Conservation (phyloP, 2,113 vertebrate species). For the Amia ocellicauda region DNA sequence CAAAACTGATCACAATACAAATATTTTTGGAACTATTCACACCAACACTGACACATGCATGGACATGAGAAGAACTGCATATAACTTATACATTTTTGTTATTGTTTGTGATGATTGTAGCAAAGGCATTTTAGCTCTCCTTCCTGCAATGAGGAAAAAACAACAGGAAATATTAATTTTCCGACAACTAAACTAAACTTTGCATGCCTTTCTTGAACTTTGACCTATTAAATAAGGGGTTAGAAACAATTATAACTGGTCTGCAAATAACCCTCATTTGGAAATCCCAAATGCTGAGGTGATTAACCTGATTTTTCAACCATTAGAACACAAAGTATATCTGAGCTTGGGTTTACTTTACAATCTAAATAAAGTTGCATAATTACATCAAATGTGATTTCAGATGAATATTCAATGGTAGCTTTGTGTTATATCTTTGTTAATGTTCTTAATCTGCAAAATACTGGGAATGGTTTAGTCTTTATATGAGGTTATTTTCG, state of each 20-base stretch:
- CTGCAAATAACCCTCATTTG: conserved; percentile 52
- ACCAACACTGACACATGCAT: too few relatives aligned
- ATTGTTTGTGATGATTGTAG: conserved; percentile 25
- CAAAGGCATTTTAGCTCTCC: conserved; percentile 52
- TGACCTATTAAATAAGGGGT: conserved; percentile 58
- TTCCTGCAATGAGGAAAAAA: conserved; percentile 56
- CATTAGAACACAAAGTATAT: too few relatives aligned
- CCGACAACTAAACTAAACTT: conserved; percentile 57
- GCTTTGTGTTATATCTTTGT: too few relatives aligned
- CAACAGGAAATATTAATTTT: conserved; percentile 69
- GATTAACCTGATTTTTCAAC: too few relatives aligned
- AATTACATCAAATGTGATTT: too few relatives aligned
- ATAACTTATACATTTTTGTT: conserved; percentile 26
- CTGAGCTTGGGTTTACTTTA: neutral
- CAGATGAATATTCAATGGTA: too few relatives aligned
- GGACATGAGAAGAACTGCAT: conserved; percentile 27
- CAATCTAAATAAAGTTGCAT: too few relatives aligned
- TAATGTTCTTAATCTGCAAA: too few relatives aligned
- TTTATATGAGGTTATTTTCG: too few relatives aligned
- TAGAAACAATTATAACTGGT: conserved; percentile 56
- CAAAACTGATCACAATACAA: too few relatives aligned
- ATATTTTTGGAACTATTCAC: too few relatives aligned
- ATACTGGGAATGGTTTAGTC: too few relatives aligned
- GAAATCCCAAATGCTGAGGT: conserved; percentile 51
- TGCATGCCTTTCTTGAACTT: conserved; percentile 51